A percentile compares a stretch with the other conserved stretches of the same genome.
phyloP scores from a whole-genome alignment of 2,888 invertebrate genomes.

The Melanostoma mellinum region DNA sequence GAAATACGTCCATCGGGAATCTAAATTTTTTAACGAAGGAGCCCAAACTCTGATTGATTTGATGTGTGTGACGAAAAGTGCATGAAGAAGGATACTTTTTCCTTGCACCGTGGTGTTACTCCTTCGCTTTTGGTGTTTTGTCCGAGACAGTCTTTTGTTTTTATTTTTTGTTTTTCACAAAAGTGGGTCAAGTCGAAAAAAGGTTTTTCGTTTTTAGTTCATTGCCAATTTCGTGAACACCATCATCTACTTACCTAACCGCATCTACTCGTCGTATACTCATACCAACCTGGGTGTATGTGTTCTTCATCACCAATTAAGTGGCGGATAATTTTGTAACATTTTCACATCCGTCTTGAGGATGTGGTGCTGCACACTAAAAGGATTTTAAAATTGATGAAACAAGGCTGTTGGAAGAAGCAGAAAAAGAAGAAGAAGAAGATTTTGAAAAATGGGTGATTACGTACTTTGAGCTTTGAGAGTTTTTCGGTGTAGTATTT shows the following conservation, averaged over 20 bases:
- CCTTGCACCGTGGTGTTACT: too few species aligned
- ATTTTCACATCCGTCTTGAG: constrained; percentile 6
- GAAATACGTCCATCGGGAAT: constrained; percentile 5
- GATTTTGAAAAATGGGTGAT: constrained; percentile 64
- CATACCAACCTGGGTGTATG: not conserved
- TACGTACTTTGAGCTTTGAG: constrained; percentile 41
- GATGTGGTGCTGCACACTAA: constrained; percentile 6
- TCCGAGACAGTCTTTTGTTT: constrained; percentile 23
- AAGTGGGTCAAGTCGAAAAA: constrained; percentile 65
- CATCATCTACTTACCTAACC: not conserved
- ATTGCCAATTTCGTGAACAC: constrained; percentile 38
- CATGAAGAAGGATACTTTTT: constrained; percentile 5
- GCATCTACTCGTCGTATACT: not conserved
- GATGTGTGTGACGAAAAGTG: constrained; percentile 45
- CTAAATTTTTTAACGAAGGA: constrained; percentile 1
- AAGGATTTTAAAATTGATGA: not conserved
- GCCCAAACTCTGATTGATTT: not conserved
- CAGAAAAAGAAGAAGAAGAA: not conserved
- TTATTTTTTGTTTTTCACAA: constrained; percentile 21
- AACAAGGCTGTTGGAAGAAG: not conserved
- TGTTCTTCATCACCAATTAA: not conserved
- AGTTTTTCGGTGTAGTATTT: not conserved
- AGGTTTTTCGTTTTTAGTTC: constrained; percentile 20
- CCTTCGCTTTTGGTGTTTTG: constrained; percentile 5
- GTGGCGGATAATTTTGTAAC: constrained; percentile 21